A percentile compares a stretch with the other conserved stretches of the same genome.
Conservation (phyloP, 2,797 vertebrate species). For the Ctenochaetus hawaiiensis region DNA sequence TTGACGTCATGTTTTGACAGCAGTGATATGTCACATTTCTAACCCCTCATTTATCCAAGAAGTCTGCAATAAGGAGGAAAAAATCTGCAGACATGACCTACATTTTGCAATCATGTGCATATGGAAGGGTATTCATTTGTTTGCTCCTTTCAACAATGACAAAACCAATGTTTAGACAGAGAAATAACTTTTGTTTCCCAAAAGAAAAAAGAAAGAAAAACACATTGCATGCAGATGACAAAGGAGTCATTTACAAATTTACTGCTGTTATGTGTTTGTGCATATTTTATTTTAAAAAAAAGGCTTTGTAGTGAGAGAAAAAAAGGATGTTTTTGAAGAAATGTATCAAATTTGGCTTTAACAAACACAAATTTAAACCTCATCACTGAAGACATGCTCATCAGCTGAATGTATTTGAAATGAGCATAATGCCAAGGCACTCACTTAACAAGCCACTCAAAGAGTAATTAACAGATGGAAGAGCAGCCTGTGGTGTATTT, state of each 20-base stretch:
- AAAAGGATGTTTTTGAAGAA: slow-evolving; percentile 8
- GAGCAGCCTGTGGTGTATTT: slow-evolving; percentile 73
- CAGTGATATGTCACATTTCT: background rate
- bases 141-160: background rate
- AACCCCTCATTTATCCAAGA: background rate
- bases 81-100: background rate
- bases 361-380: slow-evolving; percentile 49
- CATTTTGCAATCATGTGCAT: background rate
- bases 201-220: background rate
- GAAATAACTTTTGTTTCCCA: background rate
- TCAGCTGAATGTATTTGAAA: slow-evolving; percentile 61
- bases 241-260: background rate
- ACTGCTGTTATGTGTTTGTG: background rate
- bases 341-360: slow-evolving; percentile 34
- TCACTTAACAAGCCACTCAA: slow-evolving; percentile 69
- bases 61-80: background rate
- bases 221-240: background rate
- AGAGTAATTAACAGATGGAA: slow-evolving; percentile 79
- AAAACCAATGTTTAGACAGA: background rate
- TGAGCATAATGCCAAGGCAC: slow-evolving; percentile 53
- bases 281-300: background rate
- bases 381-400: slow-evolving; percentile 51
- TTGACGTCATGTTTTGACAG: background rate
- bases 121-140: background rate
- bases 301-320: background rate